Evolutionary conservation across 2,888 invertebrate species (phyloP).

Genomic region (Mesorhabditis spiculigera): DNA sequence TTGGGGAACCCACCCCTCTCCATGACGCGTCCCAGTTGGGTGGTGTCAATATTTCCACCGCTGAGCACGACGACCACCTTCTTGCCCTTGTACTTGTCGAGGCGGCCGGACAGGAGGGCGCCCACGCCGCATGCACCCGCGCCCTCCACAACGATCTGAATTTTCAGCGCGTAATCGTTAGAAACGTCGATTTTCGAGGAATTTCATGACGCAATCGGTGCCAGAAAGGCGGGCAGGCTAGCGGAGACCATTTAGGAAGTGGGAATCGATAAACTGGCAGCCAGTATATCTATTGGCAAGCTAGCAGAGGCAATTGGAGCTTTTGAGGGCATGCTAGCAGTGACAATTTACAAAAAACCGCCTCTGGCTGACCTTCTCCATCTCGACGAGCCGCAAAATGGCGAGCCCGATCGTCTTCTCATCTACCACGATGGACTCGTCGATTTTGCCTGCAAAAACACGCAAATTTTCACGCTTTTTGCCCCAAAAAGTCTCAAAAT

Average conservation of each 20-base stretch:
- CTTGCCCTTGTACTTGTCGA: slow-evolving; percentile 58
- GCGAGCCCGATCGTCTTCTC: slow-evolving; percentile 63
- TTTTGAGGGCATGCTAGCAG: background rate
- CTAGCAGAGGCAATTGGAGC: too few relatives aligned
- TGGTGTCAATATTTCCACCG: slow-evolving; percentile 65
- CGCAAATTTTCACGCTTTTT: too few relatives aligned
- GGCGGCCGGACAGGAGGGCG: slow-evolving; percentile 75
- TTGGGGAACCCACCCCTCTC: slow-evolving; percentile 57
- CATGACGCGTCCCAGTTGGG: slow-evolving; percentile 61
- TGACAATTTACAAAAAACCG: too few relatives aligned
- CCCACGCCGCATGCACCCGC: slow-evolving; percentile 81
- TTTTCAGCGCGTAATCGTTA: background rate
- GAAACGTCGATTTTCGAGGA: too few relatives aligned
- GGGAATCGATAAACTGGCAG: too few relatives aligned
- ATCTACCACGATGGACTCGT: slow-evolving; percentile 60
- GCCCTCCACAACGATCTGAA: slow-evolving; percentile 80
- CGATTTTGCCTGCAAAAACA: slow-evolving; percentile 71
- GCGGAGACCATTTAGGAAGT: too few relatives aligned
- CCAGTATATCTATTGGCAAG: too few relatives aligned
- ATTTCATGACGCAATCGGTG: too few relatives aligned
- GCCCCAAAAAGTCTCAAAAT: too few relatives aligned
- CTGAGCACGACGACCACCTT: slow-evolving; percentile 61
- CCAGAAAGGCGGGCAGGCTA: too few relatives aligned
- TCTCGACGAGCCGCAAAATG: slow-evolving; percentile 62
- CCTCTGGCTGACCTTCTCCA: slow-evolving; percentile 26